phyloP scores from a whole-genome alignment of 2,113 vertebrate species.

The Podarcis raffonei region DNA sequence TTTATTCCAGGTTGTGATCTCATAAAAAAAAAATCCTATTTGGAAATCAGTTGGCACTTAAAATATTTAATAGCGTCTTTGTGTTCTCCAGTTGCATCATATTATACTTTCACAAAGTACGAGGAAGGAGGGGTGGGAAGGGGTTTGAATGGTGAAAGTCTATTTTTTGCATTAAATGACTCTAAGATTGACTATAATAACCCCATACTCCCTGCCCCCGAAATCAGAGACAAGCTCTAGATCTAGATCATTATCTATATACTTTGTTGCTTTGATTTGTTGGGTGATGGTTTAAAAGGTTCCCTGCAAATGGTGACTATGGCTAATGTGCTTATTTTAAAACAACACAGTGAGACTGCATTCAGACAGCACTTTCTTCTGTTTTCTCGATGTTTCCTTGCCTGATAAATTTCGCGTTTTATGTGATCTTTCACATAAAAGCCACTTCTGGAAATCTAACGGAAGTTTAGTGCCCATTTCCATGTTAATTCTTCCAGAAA shows the following conservation, averaged over 20 bases:
- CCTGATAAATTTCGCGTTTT: too few species aligned
- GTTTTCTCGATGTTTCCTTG: too few species aligned
- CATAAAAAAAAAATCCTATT: constrained; percentile 53
- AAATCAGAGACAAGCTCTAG: neutral
- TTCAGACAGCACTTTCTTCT: too few species aligned
- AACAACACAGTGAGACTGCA: too few species aligned
- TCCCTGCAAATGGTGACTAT: neutral
- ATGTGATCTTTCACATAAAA: too few species aligned
- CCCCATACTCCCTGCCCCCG: neutral
- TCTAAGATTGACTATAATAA: neutral
- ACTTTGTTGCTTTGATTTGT: neutral
- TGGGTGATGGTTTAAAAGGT: neutral
- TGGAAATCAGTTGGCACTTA: constrained; percentile 60
- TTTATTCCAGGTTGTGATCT: constrained; percentile 59
- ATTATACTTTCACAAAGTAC: constrained; percentile 33
- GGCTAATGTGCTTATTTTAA: neutral
- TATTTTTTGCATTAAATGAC: neutral
- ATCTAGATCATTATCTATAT: neutral
- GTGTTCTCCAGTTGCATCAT: constrained; percentile 52
- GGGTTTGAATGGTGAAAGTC: neutral
- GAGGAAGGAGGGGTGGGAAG: constrained; percentile 8
- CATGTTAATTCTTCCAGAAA: too few species aligned
- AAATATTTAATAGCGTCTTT: constrained; percentile 59
- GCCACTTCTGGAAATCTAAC: too few species aligned
- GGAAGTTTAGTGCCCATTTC: too few species aligned